These are phyloP conservation scores for Dendrophyllia cribrosa DNA, from an alignment of 64 coral and sea anemone genomes.

Conservation along the genomic window DNA sequence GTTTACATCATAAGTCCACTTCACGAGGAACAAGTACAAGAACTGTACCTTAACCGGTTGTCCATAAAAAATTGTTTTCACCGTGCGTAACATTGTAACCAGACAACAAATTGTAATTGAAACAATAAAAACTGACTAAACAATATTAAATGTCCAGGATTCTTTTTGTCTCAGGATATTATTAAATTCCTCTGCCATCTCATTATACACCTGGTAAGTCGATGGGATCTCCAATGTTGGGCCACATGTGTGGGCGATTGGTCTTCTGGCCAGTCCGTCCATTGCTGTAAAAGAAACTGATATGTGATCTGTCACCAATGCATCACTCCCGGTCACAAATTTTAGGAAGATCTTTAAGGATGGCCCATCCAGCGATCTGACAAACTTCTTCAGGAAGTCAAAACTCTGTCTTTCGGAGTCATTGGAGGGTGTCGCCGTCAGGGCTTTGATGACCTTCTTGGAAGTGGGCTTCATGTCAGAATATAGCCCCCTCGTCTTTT, in stretches of 20 bases:
- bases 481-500: constrained; percentile 21
- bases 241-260: constrained; percentile 80
- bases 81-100: not conserved
- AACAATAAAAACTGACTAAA: constrained; percentile 18
- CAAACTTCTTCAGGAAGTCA: constrained; percentile 42
- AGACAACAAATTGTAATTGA: constrained; percentile 8
- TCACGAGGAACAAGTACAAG: constrained; percentile 2
- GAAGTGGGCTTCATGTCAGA: constrained; percentile 13
- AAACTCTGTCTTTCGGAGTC: constrained; percentile 41
- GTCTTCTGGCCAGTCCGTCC: constrained; percentile 51
- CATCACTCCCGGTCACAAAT: constrained; percentile 47
- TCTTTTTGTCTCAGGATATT: constrained; percentile 61
- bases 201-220: constrained; percentile 79
- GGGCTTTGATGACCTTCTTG: constrained; percentile 37
- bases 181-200: constrained; percentile 78
- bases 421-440: not conserved
- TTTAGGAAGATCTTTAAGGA: constrained; percentile 36
- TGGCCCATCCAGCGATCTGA: constrained; percentile 34
- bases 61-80: not conserved
- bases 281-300: constrained; percentile 61
- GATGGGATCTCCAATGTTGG: constrained; percentile 75
- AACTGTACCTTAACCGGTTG: not conserved
- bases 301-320: constrained; percentile 53
- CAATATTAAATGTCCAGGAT: constrained; percentile 74
- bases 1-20: not conserved